These are phyloP conservation scores for Neoscelio sp. DNA, from an alignment of 2,888 invertebrate species.

Conservation along the genomic window DNA sequence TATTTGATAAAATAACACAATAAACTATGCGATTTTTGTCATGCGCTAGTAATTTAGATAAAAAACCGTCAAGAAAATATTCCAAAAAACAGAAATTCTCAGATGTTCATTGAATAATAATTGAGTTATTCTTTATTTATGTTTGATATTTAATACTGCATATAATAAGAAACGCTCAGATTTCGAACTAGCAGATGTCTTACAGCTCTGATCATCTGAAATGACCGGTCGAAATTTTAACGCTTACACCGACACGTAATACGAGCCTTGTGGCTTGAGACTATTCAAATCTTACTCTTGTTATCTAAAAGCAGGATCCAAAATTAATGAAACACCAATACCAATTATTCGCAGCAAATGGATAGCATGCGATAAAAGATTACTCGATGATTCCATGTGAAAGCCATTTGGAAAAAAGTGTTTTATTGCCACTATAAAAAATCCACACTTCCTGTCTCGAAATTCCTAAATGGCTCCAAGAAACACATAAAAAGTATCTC, in stretches of 20 bases:
- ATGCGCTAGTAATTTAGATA: too few relatives aligned
- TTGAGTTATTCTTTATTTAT: slow-evolving; percentile 45
- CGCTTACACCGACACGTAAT: slow-evolving; percentile 39
- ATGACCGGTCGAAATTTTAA: slow-evolving; percentile 40
- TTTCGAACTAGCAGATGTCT: slow-evolving; percentile 46
- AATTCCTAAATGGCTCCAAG: slow-evolving; percentile 51
- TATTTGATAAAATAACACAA: too few relatives aligned
- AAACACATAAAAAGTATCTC: slow-evolving; percentile 56
- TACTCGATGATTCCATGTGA: slow-evolving; percentile 26
- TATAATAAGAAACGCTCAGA: slow-evolving; percentile 1
- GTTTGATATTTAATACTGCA: slow-evolving; percentile 38
- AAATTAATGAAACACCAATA: slow-evolving; percentile 63
- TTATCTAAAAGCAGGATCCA: slow-evolving; percentile 10
- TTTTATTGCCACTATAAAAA: slow-evolving; percentile 63
- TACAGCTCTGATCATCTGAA: slow-evolving; percentile 29
- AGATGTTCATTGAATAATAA: slow-evolving; percentile 38
- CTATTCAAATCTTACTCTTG: slow-evolving; percentile 18
- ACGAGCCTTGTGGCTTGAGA: slow-evolving; percentile 38
- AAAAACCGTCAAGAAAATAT: too few relatives aligned
- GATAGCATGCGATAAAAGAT: slow-evolving; percentile 58
- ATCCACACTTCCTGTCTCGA: slow-evolving; percentile 59
- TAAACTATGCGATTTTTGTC: too few relatives aligned
- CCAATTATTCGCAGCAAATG: slow-evolving; percentile 46
- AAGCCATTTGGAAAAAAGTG: slow-evolving; percentile 27
- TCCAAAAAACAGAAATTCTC: slow-evolving; percentile 19